Evolutionary conservation across 1,140 invertebrate species (phyloP).

Genomic region (Matsumurasca onukii): DNA sequence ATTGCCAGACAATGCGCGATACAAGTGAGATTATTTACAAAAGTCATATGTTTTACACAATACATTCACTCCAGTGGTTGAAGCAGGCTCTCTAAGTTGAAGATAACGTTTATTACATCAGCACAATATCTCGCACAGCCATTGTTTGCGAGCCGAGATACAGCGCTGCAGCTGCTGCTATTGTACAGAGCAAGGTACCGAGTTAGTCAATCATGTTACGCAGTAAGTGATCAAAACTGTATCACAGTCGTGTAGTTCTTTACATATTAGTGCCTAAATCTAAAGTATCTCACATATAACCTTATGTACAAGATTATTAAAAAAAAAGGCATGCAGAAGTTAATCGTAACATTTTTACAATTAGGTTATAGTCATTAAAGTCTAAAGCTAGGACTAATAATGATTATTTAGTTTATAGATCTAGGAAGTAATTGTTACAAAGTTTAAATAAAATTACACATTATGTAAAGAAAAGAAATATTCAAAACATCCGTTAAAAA

Average conservation of each 20-base stretch:
- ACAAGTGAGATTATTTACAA: no score
- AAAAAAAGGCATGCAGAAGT: conserved; percentile 5
- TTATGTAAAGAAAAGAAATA: neutral
- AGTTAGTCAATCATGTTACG: neutral
- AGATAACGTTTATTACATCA: no score
- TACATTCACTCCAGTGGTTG: no score
- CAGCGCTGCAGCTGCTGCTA: no score
- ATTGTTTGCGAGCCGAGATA: no score
- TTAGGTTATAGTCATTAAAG: neutral
- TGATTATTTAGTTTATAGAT: no score
- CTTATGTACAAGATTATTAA: conserved; percentile 1
- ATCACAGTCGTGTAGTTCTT: conserved; percentile 22
- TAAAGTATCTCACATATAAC: conserved; percentile 13
- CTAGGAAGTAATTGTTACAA: no score
- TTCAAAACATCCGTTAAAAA: neutral
- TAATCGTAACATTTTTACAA: neutral
- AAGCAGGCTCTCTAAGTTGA: no score
- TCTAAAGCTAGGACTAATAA: neutral
- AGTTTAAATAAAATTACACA: neutral
- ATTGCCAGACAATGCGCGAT: no score
- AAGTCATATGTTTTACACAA: no score
- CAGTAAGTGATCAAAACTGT: conserved; percentile 22
- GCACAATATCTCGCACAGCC: no score
- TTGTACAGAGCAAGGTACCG: conserved; percentile 10
- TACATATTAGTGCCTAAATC: conserved; percentile 22